Evolutionary conservation across 1,140 invertebrate species (phyloP), one percentile per base, ranked within the genome.

Genomic region (Cataglyphis hispanica): DNA sequence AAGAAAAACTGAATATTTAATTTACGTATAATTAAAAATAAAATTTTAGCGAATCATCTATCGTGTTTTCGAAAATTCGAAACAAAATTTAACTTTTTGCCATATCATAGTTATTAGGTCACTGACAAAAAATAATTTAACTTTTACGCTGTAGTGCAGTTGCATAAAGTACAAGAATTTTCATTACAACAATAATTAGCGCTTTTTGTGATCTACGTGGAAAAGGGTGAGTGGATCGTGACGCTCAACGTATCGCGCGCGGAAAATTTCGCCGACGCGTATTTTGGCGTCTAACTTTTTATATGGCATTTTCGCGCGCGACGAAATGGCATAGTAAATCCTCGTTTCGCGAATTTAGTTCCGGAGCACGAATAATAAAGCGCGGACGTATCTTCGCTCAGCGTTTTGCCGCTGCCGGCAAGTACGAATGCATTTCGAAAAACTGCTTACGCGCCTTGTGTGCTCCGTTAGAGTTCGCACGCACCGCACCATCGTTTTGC

Each of bases 281-380:
- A 72, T 88, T 88, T 58, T 69, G 61, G 69, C 43, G 81, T 50
- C 83, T 69, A 88, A 88, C 87, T 86, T 89, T 89, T 88, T 89
- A 86, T 53, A 72, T 70, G n/a, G 75, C 67, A 40, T 60, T 83
- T 10, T 74, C 67, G 66, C 34, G 31, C 40, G 86, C 74, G 56
- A 64, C 50, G 87, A 76, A 88, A 89, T 75, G 87, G 72, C 84
- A 76, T 67, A 81, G 87, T 89, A 89, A 89, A 89, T 89, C 85
- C 83, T 89, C 63, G 87, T 89, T 88, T 70, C 83, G 74, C 58
- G 87, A 89, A 89, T 89, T 86, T 86, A 88, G 75, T 85, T 76
- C 60, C 61, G 43, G 53, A 61, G 84, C 84, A 43, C 75, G 69
- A 85, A 86, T 89, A 88, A 88, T 86, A 89, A 89, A 85, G 74